Base-by-base conservation (phyloP, 1,140 invertebrate species). In the Calliphora vicina region DNA sequence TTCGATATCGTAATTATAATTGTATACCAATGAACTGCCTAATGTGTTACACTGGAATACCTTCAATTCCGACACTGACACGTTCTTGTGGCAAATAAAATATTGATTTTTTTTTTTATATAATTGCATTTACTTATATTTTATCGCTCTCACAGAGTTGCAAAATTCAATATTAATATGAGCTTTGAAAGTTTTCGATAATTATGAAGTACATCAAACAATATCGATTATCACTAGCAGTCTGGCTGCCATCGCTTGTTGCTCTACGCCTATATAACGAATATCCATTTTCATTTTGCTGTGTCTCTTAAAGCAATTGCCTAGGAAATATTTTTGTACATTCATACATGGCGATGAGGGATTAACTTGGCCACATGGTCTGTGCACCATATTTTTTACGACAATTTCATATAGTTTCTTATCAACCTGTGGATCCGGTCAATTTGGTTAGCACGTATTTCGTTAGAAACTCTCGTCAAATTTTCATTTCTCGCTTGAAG, bases 341-440 rank as follows among this genome's bases (percentile, higher is more conserved):
- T 74, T 91, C 91, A 88, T 92, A 91, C 84, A 83, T n/a, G 57
- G 76, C 0, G 35, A 42, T 12, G 76, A 10, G 43, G n/a, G 20
- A 78, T 78, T 35, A n/a, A 43, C 17, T 4, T n/a, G 1, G 91
- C 82, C 71, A 50, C 23, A 76, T 8, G 90, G 91, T 57, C 91
- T 91, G 87, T 93, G 91, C 84, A 92, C 90, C 92, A 93, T 93
- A 84, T 90, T 82, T 81, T 86, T 91, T 5, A 73, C 90, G 15
- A 80, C 23, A 50, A 80, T 84, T 35, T 85, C 85, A 87, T 88
- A 85, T 29, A 92, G 85, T 80, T 84, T 76, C 50, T 88, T 88
- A 87, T 93, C 88, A 80, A 25, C 20, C 25, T 45, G n/a, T 4
- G 42, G n/a, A 45, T 80, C 80, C 1, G 92, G 91, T 93, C 91